phyloP scores from a whole-genome alignment of 2,797 vertebrate genomes.

The Remorina albescens region DNA sequence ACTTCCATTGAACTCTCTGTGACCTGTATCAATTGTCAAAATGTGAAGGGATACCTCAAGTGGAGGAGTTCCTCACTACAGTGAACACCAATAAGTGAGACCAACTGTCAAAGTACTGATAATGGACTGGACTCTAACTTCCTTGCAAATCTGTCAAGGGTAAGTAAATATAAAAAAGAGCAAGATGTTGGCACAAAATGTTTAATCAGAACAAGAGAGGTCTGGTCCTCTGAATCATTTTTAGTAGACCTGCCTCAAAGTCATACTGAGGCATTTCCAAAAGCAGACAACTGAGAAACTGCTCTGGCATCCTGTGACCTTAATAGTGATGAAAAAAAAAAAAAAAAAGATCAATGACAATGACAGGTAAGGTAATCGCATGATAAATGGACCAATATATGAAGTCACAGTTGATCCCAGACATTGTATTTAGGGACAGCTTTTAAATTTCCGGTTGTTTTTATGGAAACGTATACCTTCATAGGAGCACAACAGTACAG shows the following conservation, averaged over 20 bases:
- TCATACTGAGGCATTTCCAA: conserved; percentile 14
- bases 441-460: neutral
- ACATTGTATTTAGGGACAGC: neutral
- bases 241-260: conserved; percentile 8
- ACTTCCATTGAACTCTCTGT: conserved; percentile 58
- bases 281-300: conserved; percentile 26
- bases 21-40: conserved; percentile 42
- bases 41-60: conserved; percentile 6
- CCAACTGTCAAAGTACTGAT: conserved; percentile 22
- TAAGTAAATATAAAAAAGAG: conserved; percentile 28
- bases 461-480: neutral
- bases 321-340: neutral
- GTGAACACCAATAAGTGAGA: conserved; percentile 10
- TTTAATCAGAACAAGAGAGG: conserved; percentile 22
- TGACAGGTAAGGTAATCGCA: neutral
- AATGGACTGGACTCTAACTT: neutral
- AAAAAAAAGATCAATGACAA: neutral
- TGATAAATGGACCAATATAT: neutral
- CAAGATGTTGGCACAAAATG: conserved; percentile 7
- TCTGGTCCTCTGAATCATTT: conserved; percentile 28
- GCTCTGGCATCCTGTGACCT: conserved; percentile 27
- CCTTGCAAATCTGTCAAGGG: conserved; percentile 22
- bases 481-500: neutral
- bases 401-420: neutral
- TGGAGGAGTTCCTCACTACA: conserved; percentile 11